Percentiles rank a stretch among this genome's conserved stretches.
Conservation (phyloP, 2,888 invertebrate species). For the Caenorhabditis japonica region DNA sequence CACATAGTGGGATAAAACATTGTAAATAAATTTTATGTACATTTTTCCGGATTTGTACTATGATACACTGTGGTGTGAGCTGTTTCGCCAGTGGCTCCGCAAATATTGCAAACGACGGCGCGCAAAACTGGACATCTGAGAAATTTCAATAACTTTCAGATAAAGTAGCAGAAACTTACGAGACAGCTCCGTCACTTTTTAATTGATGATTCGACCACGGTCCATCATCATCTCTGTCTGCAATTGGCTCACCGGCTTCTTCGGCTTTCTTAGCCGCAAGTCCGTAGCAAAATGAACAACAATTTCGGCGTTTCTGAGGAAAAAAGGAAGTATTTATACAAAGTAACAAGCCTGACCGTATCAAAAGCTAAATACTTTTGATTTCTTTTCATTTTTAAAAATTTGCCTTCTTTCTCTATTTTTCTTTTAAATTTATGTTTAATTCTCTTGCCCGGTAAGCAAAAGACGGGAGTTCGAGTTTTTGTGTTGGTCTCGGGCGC, state of each 20-base stretch:
- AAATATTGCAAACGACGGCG: not conserved
- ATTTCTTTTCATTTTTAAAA: no score
- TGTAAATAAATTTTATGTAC: no score
- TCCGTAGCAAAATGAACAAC: constrained; percentile 2
- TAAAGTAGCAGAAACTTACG: constrained; percentile 5
- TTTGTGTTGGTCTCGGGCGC: no score
- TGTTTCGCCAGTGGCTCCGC: constrained; percentile 21
- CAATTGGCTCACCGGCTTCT: not conserved
- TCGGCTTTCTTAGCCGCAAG: not conserved
- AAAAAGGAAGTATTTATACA: no score
- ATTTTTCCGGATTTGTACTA: not conserved
- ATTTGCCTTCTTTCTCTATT: no score
- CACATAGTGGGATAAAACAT: no score
- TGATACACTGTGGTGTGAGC: constrained; percentile 14
- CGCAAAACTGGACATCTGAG: constrained; percentile 22
- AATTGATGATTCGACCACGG: constrained; percentile 4
- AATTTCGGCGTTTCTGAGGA: not conserved
- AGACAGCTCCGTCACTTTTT: not conserved
- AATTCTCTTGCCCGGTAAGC: no score
- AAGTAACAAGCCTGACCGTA: no score
- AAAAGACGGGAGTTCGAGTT: no score
- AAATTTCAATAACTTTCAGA: not conserved
- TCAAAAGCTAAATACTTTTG: no score
- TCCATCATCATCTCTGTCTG: constrained; percentile 2
- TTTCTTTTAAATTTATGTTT: no score